Conservation (phyloP, 2,797 vertebrate species). For the Falco novaeseelandiae region DNA sequence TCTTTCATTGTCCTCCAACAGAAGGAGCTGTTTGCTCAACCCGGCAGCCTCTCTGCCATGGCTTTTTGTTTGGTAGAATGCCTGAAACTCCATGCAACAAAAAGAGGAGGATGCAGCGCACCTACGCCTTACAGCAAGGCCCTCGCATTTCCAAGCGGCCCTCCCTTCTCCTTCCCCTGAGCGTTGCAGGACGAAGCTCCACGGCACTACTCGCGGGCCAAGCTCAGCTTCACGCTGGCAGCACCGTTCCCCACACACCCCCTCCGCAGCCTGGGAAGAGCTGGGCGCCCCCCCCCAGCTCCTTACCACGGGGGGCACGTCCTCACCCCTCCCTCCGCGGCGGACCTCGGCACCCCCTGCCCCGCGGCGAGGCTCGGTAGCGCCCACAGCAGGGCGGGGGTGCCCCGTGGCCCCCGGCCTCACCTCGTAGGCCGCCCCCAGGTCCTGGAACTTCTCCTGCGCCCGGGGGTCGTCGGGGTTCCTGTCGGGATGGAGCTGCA, state of each 20-base stretch:
- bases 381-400: too few species aligned
- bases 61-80: background rate
- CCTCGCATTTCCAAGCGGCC: too few species aligned
- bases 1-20: too few species aligned
- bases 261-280: fast-evolving
- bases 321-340: background rate
- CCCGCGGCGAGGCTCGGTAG: background rate
- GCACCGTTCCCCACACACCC: fast-evolving
- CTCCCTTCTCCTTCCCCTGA: fast-evolving
- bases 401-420: background rate
- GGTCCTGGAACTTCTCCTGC: slow-evolving; percentile 95
- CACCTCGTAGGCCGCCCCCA: slow-evolving; percentile 98
- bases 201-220: fast-evolving
- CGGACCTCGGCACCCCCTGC: fast-evolving
- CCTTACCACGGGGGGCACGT: background rate
- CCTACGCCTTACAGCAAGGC: fast-evolving
- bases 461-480: slow-evolving; percentile 95
- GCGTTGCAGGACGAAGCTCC: fast-evolving
- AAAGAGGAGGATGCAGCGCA: fast-evolving
- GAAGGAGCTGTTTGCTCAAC: too few species aligned
- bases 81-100: fast-evolving
- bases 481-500: slow-evolving; percentile 95
- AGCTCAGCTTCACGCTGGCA: too few species aligned
- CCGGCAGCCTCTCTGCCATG: background rate
- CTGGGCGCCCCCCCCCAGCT: fast-evolving